Evolutionary conservation across 1,140 invertebrate genomes (phyloP), one percentile per base, ranked within the genome.

Genomic region (Drosophila funebris): DNA sequence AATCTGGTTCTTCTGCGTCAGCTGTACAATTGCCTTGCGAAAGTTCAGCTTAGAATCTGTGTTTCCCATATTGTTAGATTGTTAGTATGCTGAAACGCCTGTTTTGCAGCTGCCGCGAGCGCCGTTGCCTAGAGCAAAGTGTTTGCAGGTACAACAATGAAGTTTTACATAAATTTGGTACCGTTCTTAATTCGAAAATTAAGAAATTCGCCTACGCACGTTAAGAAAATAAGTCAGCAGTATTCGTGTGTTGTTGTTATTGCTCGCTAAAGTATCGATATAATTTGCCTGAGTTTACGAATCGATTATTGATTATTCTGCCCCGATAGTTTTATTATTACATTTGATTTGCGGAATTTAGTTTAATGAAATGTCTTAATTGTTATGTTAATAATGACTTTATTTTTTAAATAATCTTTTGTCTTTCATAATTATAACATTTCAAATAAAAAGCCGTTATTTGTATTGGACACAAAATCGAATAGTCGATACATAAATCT

Each of bases 31-130:
- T 80, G 98, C 98, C 93, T 99, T 98, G 68, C 98, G 94, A 93
- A 99, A 99, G 93, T 98, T 98, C 56, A 99, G 93, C 93, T 99
- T 99, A 39, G 98, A 98, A 92, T 99, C 98, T 36, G 97, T 95
- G 93, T 99, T 99, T 82, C 98, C 98, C 98, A 99, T 99, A 82
- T 82, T 82, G 78, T 48, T 61, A 13, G 9, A 5, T 20, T 61
- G 62, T 44, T 78, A 13, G 31, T 46, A 53, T 78, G 58, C 48
- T 56, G 33, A 36, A 74, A 52, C 52, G 48, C 44, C 70, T 57
- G 29, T 33, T 46, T 70, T 78, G 62, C 74, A 74, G 63, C 69
- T 78, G 63, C 69, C 52, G 50, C 63, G 46, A 43, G 53, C 54
- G 54, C 75, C 16, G 27, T 78, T 48, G 68, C 78, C 74, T 41